Evolutionary conservation across 1,140 invertebrate genomes (phyloP).

Genomic region (Lepidurus packardi): DNA sequence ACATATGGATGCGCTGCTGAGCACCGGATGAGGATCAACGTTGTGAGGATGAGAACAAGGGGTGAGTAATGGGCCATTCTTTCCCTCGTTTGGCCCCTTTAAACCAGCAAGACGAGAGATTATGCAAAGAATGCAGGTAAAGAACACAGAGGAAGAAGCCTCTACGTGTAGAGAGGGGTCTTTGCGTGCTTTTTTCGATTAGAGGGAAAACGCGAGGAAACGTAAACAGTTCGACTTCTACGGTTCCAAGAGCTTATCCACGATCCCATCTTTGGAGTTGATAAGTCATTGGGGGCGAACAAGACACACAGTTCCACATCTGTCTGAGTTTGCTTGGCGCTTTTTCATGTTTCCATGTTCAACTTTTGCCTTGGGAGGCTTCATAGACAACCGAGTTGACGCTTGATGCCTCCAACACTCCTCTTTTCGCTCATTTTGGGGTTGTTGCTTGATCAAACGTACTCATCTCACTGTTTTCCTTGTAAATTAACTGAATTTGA

Average conservation of each 20-base stretch:
- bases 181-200: background rate
- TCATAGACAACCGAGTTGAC: background rate
- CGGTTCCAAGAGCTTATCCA: background rate
- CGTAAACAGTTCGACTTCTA: background rate
- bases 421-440: too few species aligned
- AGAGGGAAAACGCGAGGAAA: background rate
- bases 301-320: slow-evolving; percentile 5
- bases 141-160: background rate
- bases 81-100: background rate
- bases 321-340: background rate
- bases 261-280: slow-evolving; percentile 13
- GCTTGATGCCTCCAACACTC: too few species aligned
- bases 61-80: background rate
- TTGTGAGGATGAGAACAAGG: background rate
- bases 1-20: background rate
- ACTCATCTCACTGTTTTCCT: background rate
- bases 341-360: slow-evolving; percentile 7
- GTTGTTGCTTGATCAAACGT: too few species aligned
- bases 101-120: background rate
- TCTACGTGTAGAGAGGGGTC: background rate
- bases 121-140: background rate
- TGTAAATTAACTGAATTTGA: background rate
- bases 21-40: background rate
- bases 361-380: background rate
- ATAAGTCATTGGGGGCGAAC: background rate